Evolutionary conservation across 2,888 invertebrate species (phyloP).

Genomic region (Willowsia nigromaculata): DNA sequence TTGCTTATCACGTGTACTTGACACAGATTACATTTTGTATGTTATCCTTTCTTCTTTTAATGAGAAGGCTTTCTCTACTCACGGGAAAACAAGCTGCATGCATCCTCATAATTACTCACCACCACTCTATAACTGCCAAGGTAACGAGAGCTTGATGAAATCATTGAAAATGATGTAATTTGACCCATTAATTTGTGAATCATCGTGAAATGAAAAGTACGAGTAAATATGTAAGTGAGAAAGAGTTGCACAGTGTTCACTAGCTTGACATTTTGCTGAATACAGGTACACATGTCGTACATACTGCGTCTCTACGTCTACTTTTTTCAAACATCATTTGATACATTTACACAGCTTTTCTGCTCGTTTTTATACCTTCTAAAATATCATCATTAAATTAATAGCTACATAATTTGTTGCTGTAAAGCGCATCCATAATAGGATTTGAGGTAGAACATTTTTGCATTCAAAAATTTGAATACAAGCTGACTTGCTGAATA

Average conservation of each 20-base stretch:
- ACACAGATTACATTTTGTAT: neutral
- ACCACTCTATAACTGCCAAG: neutral
- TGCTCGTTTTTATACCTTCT: too few relatives aligned
- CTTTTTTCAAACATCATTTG: neutral
- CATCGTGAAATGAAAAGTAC: neutral
- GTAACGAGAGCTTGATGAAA: constrained; percentile 32
- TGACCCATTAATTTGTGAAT: constrained; percentile 49
- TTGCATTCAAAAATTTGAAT: neutral
- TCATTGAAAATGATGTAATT: constrained; percentile 54
- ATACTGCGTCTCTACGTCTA: neutral
- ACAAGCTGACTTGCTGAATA: too few relatives aligned
- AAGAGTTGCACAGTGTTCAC: neutral
- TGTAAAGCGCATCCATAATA: neutral
- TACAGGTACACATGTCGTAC: neutral
- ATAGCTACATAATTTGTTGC: constrained; percentile 1
- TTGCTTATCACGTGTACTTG: constrained; percentile 16
- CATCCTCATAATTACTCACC: constrained; percentile 30
- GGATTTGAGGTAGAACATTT: neutral
- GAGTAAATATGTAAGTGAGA: neutral
- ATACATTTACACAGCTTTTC: neutral
- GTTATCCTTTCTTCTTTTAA: neutral
- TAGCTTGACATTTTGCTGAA: constrained; percentile 15
- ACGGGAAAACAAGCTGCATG: constrained; percentile 1
- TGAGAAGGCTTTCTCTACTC: neutral
- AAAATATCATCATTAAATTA: constrained; percentile 20